Evolutionary conservation across 1,140 invertebrate species (phyloP).

Genomic region (Laupala kohalensis): DNA sequence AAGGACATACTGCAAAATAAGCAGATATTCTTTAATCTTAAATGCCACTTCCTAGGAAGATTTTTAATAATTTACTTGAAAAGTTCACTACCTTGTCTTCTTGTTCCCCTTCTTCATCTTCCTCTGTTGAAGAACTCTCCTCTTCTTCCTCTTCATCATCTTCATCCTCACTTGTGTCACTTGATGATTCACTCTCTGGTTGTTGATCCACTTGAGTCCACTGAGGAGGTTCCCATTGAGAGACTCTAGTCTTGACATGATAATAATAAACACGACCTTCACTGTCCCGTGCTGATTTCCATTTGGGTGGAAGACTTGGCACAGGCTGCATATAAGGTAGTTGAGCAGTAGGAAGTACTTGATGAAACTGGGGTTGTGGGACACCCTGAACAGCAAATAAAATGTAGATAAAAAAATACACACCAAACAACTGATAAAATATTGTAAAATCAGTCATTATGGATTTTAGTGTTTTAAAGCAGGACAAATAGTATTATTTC

Average conservation of each 20-base stretch:
- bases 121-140: slow-evolving; percentile 30
- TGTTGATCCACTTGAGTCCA: slow-evolving; percentile 32
- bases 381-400: background rate
- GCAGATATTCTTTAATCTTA: no score
- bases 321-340: slow-evolving; percentile 17
- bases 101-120: slow-evolving; percentile 34
- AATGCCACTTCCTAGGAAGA: no score
- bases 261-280: slow-evolving; percentile 85
- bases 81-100: slow-evolving; percentile 19
- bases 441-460: background rate
- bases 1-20: no score
- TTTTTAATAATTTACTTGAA: no score
- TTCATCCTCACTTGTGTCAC: slow-evolving; percentile 31
- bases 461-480: no score
- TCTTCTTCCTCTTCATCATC: slow-evolving; percentile 31
- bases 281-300: slow-evolving; percentile 68
- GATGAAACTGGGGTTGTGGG: slow-evolving; percentile 1
- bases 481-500: no score
- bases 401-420: background rate
- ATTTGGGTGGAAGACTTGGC: slow-evolving; percentile 64
- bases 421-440: background rate
- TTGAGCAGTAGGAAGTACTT: background rate
- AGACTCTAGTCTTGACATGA: slow-evolving; percentile 64
- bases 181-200: slow-evolving; percentile 30
- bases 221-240: slow-evolving; percentile 78